Base-by-base conservation (phyloP, 2,888 invertebrate genomes). In the Scaptomyza caliginosa region DNA sequence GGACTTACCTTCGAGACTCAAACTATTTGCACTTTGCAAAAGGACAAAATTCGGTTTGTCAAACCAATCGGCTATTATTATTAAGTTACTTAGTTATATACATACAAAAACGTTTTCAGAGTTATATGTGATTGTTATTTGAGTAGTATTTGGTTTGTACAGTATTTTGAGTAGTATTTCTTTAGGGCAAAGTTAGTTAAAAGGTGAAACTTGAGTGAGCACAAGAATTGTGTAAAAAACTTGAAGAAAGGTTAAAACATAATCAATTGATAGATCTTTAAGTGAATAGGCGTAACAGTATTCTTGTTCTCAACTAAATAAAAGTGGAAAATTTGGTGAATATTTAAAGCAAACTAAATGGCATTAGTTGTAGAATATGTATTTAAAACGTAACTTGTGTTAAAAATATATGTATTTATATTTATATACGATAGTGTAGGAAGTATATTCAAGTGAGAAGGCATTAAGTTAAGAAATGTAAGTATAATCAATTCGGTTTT, bases 41-140 rank as follows among this genome's bases (percentile, higher is more conserved):
- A 10, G 82, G 71, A 82, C 79, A 87, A 63, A 76, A 76, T 79
- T 76, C 21, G 45, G 57, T 49, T 38, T 21, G 5, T 11, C 5
- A 19, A 23, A 34, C 42, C 39, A 45, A 43, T 60, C 48, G 28
- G 10, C 51, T 52, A 28, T 38, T 7, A 30, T 21, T 48, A 45
- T 32, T 49, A 21, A 43, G 8, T 60, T 52, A 46, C 26, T 50
- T 51, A 24, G n/a, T 55, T 63, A 60, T 57, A 52, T 52, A 80
- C 66, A 85, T 85, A 85, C 87, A 86, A 86, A 82, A 82, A 86
- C 78, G 67, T 73, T 56, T 54, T 39, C 48, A 58, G 42, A 55
- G 43, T 45, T 56, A 55, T 48, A 45, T 58, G 58, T 58, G 49
- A 34, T 56, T 58, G 62, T 64, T 79, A 73, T 30, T 57, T 55